Conservation (phyloP, 2,888 invertebrate genomes). For the Eupithecia pulchellata region DNA sequence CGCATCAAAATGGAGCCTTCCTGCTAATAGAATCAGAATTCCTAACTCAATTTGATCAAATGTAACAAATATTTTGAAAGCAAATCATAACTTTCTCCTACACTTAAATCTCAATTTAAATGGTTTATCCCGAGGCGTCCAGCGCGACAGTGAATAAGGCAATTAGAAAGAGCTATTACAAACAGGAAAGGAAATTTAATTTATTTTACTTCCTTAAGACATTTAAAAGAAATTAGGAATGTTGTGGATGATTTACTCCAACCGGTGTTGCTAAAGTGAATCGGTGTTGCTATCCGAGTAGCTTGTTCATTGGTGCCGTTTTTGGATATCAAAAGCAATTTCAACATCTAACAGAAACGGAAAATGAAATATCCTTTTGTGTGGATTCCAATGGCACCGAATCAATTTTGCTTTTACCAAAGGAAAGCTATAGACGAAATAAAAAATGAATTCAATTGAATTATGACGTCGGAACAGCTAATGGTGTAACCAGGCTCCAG, state of each 20-base stretch:
- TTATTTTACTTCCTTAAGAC: conserved; percentile 28
- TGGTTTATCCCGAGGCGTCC: conserved; percentile 37
- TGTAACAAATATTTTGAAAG: conserved; percentile 39
- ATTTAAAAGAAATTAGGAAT: conserved; percentile 32
- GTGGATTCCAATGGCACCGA: conserved; percentile 7
- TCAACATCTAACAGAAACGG: conserved; percentile 28
- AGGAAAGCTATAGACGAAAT: not conserved
- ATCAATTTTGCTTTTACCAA: conserved; percentile 6
- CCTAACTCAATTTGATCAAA: conserved; percentile 37
- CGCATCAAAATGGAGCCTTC: conserved; percentile 27
- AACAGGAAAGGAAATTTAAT: conserved; percentile 35
- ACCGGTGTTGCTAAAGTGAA: conserved; percentile 19
- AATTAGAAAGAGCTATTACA: conserved; percentile 40
- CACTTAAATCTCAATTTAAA: conserved; percentile 41
- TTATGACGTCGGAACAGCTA: not conserved
- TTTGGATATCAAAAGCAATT: conserved; percentile 29
- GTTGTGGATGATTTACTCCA: conserved; percentile 22
- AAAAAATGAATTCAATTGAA: not conserved
- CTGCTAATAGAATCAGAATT: conserved; percentile 34
- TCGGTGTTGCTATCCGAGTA: conserved; percentile 15
- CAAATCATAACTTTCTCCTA: conserved; percentile 40
- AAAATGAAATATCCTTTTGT: conserved; percentile 26
- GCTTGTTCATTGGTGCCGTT: conserved; percentile 18
- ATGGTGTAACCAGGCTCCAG: not conserved
- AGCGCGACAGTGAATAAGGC: conserved; percentile 42